Conservation (phyloP, 1,140 invertebrate genomes). For the Penaeus japonicus region DNA sequence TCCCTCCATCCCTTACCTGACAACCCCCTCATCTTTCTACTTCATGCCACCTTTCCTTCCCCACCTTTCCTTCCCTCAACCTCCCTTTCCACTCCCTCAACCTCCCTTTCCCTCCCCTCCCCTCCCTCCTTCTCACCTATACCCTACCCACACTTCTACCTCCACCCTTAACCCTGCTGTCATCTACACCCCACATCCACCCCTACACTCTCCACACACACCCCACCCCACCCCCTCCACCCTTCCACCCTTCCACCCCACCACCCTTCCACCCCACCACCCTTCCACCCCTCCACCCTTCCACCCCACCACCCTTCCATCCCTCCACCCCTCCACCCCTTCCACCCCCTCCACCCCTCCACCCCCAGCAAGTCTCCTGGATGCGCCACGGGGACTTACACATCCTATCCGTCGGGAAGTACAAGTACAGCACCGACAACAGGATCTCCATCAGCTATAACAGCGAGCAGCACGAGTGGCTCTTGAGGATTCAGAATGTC, state of each 20-base stretch:
- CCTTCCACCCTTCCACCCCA: neutral
- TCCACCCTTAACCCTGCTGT: no score
- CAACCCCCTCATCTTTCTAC: no score
- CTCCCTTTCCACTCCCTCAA: neutral
- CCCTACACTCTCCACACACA: no score
- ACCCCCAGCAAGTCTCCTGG: constrained; percentile 77
- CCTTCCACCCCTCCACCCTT: neutral
- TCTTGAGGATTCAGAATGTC: constrained; percentile 78
- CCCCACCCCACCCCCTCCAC: neutral
- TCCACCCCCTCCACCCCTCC: neutral
- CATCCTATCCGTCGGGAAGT: constrained; percentile 88
- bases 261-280: no score
- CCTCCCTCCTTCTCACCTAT: no score
- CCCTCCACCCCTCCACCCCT: no score
- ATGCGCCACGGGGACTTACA: constrained; percentile 86
- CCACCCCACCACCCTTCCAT: no score
- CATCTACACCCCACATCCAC: no score
- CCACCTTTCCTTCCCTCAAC: constrained; percentile 70
- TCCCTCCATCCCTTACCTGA: neutral
- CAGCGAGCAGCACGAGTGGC: constrained; percentile 83
- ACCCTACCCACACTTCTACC: no score
- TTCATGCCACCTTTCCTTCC: neutral
- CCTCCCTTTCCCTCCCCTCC: no score
- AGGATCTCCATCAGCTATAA: constrained; percentile 81
- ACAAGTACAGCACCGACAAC: constrained; percentile 89